These are phyloP conservation scores for Microtus pennsylvanicus DNA, from an alignment of 2,113 vertebrate species.

Conservation along the genomic window DNA sequence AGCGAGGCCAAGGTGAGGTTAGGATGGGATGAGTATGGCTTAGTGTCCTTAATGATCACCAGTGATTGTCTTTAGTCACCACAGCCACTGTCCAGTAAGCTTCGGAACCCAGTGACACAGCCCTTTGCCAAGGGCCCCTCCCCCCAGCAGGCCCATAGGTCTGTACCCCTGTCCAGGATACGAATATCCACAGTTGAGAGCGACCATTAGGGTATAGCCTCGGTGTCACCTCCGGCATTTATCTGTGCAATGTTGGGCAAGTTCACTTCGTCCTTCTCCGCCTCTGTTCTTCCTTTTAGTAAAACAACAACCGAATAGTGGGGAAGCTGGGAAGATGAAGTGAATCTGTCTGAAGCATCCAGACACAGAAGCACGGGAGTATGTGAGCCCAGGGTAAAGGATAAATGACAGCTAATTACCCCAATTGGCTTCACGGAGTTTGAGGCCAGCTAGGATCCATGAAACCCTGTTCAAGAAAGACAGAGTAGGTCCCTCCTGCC, in stretches of 20 bases:
- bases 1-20: not conserved
- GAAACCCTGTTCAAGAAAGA: not conserved
- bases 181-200: not conserved
- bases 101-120: not conserved
- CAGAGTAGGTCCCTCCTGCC: not conserved
- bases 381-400: not conserved
- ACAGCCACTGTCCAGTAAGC: not conserved
- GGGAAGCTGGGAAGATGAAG: not conserved
- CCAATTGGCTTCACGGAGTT: no score
- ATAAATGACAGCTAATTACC: not conserved
- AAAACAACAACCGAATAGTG: not conserved
- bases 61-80: not conserved
- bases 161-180: not conserved
- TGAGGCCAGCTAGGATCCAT: not conserved
- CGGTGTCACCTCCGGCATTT: not conserved
- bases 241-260: not conserved
- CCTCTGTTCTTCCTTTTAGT: not conserved
- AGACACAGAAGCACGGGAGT: not conserved
- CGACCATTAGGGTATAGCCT: not conserved
- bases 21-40: not conserved
- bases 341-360: not conserved
- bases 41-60: not conserved
- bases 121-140: not conserved
- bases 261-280: not conserved
- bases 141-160: not conserved